Base-by-base conservation (phyloP, 1,140 invertebrate genomes). In the Lepeophtheirus salmonis region DNA sequence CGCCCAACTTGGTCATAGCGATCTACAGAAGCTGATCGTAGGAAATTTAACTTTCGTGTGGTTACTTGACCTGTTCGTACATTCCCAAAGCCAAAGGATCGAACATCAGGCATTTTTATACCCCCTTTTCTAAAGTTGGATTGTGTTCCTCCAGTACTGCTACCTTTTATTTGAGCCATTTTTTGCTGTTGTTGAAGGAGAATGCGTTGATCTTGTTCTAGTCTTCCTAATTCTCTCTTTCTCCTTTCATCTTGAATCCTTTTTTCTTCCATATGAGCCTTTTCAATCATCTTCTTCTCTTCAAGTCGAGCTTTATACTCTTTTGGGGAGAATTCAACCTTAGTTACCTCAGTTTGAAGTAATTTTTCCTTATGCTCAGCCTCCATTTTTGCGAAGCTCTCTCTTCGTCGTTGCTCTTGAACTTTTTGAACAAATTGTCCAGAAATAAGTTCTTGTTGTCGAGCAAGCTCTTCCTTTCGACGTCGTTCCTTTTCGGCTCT, bases 351-450 rank as follows among this genome's bases (percentile, higher is more conserved):
- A 16, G 21, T 6, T 17, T 58, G 3, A 10, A 20, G 2, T 49
- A 14, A 3, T 12, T 10, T 16, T 17, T 48, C 16, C 23, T 17
- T n/a, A 58, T 30, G 10, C 12, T 58, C n/a, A 6, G 17, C 25
- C 24, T 58, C 10, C 25, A n/a, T 10, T 49, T 48, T 48, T 17
- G 24, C 26, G 10, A 21, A 18, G 12, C 22, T 24, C 30, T 50
- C 24, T 21, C 16, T 58, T 58, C 16, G 18, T 49, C 56, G 53
- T 20, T 58, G 18, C 56, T 58, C 56, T 17, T 58, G 16, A 4
- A 24, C 10, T 24, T 21, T 49, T 10, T 50, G 6, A 4, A 58
- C 10, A 16, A 13, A 52, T 52, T 52, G n/a, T 52, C 50, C n/a
- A 22, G 21, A 52, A 52, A 52, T 22, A 21, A 22, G 50, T 12